These are phyloP conservation scores for Calidris pygmaea DNA, from an alignment of 2,113 vertebrate genomes.

Conservation along the genomic window DNA sequence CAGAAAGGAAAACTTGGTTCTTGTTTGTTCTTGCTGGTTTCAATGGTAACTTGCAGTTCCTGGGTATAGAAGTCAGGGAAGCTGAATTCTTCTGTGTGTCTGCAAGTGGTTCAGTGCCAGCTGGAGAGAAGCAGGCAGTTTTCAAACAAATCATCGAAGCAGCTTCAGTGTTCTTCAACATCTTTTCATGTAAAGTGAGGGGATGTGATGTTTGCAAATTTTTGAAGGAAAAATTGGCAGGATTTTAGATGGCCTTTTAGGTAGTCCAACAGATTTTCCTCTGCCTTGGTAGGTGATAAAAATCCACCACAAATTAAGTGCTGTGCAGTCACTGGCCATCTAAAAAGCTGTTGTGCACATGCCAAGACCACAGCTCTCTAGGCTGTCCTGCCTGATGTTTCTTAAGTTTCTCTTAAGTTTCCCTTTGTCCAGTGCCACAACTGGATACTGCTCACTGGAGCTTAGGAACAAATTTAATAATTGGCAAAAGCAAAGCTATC, in stretches of 20 bases:
- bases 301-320: background rate
- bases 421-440: background rate
- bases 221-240: background rate
- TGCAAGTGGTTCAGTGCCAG: background rate
- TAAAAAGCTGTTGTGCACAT: background rate
- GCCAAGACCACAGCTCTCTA: background rate
- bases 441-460: background rate
- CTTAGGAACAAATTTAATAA: background rate
- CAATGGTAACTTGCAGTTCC: background rate
- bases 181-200: background rate
- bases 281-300: background rate
- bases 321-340: background rate
- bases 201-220: background rate
- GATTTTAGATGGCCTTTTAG: background rate
- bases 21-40: background rate
- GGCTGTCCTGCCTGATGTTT: background rate
- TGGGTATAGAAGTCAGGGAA: background rate
- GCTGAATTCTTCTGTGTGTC: background rate
- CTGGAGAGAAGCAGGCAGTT: background rate
- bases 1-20: background rate
- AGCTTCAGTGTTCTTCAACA: background rate
- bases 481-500: background rate
- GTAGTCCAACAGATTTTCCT: background rate
- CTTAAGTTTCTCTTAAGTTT: background rate
- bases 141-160: background rate